Evolutionary conservation across 1,140 invertebrate species (phyloP).

Genomic region (Musca vetustissima): DNA sequence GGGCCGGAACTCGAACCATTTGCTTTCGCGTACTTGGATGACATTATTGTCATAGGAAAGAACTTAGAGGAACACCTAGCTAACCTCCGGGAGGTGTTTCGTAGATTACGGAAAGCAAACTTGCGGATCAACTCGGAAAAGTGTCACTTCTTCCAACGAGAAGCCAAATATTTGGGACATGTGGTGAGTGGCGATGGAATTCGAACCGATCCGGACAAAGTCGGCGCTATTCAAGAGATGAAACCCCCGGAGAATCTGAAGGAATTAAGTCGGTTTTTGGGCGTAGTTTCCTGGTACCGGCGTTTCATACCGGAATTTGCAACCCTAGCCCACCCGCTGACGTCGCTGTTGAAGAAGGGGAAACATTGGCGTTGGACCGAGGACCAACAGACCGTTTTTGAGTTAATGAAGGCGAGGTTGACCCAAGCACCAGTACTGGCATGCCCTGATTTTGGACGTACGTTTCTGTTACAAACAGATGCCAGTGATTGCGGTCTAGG

Average conservation of each 20-base stretch:
- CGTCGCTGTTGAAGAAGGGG: constrained; percentile 4
- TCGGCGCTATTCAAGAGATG: constrained; percentile 21
- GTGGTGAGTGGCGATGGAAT: constrained; percentile 24
- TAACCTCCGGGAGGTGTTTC: too few species aligned
- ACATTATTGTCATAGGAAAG: constrained; percentile 26
- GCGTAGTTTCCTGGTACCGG: constrained; percentile 49
- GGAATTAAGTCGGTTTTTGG: constrained; percentile 38
- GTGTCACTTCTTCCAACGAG: background rate
- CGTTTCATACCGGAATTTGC: constrained; percentile 47
- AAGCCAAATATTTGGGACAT: constrained; percentile 31
- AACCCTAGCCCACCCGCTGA: constrained; percentile 40
- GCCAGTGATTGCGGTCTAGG: constrained; percentile 37
- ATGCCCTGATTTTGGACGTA: background rate
- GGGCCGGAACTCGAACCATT: background rate
- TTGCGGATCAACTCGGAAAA: background rate
- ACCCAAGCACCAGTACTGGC: background rate
- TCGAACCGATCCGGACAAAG: constrained; percentile 26
- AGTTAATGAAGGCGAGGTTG: background rate
- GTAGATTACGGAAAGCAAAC: background rate
- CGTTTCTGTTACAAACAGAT: constrained; percentile 30
- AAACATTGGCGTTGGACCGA: background rate
- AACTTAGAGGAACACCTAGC: background rate
- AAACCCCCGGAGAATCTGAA: constrained; percentile 26
- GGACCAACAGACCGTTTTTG: background rate
- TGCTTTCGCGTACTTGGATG: constrained; percentile 7